A percentile compares a stretch with the other conserved stretches of the same genome.
Conservation (phyloP, 2,888 invertebrate genomes). For the Oasisia sp. region DNA sequence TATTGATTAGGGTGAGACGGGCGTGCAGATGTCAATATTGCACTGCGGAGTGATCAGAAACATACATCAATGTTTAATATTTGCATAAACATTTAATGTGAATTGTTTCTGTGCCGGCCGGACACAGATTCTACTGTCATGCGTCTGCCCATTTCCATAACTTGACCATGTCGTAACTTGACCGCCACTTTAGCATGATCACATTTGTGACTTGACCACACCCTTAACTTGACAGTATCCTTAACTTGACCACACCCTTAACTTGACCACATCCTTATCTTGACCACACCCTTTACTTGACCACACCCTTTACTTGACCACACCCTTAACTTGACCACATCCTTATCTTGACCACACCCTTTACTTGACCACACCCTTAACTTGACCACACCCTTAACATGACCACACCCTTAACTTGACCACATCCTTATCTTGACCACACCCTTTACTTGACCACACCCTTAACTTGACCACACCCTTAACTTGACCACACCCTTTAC, state of each 20-base stretch:
- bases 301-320: not conserved
- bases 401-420: too few species aligned
- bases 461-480: not conserved
- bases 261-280: too few species aligned
- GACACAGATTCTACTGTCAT: not conserved
- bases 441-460: not conserved
- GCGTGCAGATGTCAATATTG: not conserved
- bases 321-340: not conserved
- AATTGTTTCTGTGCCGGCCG: not conserved
- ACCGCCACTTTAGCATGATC: not conserved
- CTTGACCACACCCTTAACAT: too few species aligned
- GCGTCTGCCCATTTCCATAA: not conserved
- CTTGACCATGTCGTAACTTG: not conserved
- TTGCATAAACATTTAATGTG: constrained; percentile 1
- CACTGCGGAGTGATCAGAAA: not conserved
- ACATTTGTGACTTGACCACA: not conserved
- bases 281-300: not conserved
- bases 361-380: too few species aligned
- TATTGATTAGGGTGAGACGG: not conserved
- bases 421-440: too few species aligned
- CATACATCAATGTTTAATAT: not conserved
- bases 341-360: not conserved
- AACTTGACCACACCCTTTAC: not conserved
- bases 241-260: not conserved
- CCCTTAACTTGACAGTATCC: not conserved